Conservation (phyloP, 2,888 invertebrate species). For the Leptarthrus brevirostris region DNA sequence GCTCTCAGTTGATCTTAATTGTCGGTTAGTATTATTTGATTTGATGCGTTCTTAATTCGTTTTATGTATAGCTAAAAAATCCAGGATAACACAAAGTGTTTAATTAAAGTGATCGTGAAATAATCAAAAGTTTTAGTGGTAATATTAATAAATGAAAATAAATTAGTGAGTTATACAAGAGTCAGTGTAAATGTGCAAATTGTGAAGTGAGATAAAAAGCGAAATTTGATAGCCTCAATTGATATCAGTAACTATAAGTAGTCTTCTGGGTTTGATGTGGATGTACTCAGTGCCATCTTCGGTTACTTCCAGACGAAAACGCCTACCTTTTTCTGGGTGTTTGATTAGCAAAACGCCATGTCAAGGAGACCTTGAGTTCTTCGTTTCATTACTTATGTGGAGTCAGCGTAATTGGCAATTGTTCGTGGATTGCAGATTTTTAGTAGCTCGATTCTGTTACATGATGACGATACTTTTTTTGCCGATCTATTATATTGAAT, state of each 20-base stretch:
- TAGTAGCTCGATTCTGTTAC: background rate
- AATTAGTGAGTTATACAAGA: background rate
- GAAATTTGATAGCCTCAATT: background rate
- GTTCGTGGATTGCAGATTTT: constrained; percentile 2
- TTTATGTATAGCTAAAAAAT: background rate
- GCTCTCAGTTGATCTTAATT: background rate
- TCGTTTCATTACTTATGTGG: constrained; percentile 12
- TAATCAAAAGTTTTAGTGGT: background rate
- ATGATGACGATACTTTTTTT: constrained; percentile 19
- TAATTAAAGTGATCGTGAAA: background rate
- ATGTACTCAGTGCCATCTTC: background rate
- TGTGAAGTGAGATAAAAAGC: background rate
- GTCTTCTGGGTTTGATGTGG: background rate
- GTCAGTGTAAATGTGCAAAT: background rate
- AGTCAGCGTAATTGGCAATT: constrained; percentile 15
- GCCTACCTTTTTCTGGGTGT: background rate
- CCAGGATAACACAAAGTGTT: constrained; percentile 9
- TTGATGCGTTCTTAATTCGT: background rate
- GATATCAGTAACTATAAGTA: too few relatives aligned
- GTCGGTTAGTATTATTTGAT: background rate
- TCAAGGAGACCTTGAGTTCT: constrained; percentile 7
- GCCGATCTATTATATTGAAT: constrained; percentile 4
- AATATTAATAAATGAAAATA: background rate
- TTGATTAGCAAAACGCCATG: background rate
- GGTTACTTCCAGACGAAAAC: background rate